These are phyloP conservation scores for Mustelus asterias DNA, from an alignment of 2,113 vertebrate species.

Conservation along the genomic window DNA sequence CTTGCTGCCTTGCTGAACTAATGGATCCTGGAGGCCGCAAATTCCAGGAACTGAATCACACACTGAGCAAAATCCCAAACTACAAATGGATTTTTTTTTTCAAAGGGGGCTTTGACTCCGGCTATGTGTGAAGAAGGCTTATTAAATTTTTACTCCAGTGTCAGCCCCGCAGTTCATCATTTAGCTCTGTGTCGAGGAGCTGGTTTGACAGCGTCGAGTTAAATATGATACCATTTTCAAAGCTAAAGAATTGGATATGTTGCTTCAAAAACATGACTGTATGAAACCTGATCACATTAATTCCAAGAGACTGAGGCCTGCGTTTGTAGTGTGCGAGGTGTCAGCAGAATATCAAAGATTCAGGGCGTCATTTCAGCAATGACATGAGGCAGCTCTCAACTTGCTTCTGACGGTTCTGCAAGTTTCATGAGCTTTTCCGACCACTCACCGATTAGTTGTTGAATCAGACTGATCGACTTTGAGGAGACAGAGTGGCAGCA, in stretches of 20 bases:
- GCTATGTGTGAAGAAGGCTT: not conserved
- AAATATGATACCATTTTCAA: not conserved
- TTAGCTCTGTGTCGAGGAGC: not conserved
- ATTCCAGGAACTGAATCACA: not conserved
- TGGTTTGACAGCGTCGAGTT: not conserved
- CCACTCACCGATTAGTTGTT: not conserved
- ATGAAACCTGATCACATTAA: not conserved
- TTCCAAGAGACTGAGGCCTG: not conserved
- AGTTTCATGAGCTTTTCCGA: not conserved
- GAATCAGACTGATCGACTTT: not conserved
- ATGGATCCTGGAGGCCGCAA: not conserved
- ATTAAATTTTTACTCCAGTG: not conserved
- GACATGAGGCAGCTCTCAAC: not conserved
- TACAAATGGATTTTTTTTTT: not conserved
- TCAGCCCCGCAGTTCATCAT: not conserved
- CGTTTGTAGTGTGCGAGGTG: not conserved
- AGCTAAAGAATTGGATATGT: not conserved
- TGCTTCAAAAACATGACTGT: not conserved
- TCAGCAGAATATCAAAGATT: not conserved
- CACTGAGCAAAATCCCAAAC: not conserved
- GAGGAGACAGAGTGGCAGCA: not conserved
- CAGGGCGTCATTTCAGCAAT: not conserved
- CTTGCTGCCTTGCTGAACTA: not conserved
- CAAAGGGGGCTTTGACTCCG: not conserved
- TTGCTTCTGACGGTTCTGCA: not conserved